Evolutionary conservation across 2,888 invertebrate species (phyloP), one percentile per base, ranked within the genome.

Genomic region (Polydrusus cervinus): DNA sequence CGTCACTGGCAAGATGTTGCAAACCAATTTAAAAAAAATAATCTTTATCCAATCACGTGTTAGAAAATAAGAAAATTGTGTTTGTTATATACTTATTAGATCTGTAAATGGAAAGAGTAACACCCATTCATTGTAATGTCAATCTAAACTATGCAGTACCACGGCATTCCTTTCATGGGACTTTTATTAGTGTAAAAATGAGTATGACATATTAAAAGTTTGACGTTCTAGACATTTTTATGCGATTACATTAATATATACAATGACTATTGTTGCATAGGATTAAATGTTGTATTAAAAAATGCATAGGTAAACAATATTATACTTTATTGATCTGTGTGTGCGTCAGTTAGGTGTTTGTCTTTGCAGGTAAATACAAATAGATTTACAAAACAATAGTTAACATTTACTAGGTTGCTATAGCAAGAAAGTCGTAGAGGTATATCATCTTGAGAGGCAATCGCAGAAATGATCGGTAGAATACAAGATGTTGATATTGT

Each of bases 121-220:
- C 79, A 79, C 79, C 78, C 77, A 79, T 79, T 79, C 79, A 79
- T 79, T 79, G 79, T 79, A 68, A 71, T 78, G 79, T 79, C 79
- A 79, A 78, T 79, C 78, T 79, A 40, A 74, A 75, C 68, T 62
- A 75, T 77, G 77, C 77, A 64, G 57, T 67, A 62, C 53, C 43
- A 55, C 66, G 47, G 64, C 73, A 76, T 76, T 73, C 76, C 60
- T 40, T 25, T n/a, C 64, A 60, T 40, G 51, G 30, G 64, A 70
- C 53, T 38, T 69, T 64, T 64, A 43, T 18, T n/a, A 16, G 30
- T 53, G 43, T 43, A 70, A 71, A 57, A 75, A 72, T 57, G 13
- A 45, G 20, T 70, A 74, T 74, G 65, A 70, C 70, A 65, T 65
- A 70, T 75, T 72, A 72, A 72, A 72, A 71, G 62, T 72, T 51